Base-by-base conservation (phyloP, 1,140 invertebrate species). In the Leptoteleia sp. region DNA sequence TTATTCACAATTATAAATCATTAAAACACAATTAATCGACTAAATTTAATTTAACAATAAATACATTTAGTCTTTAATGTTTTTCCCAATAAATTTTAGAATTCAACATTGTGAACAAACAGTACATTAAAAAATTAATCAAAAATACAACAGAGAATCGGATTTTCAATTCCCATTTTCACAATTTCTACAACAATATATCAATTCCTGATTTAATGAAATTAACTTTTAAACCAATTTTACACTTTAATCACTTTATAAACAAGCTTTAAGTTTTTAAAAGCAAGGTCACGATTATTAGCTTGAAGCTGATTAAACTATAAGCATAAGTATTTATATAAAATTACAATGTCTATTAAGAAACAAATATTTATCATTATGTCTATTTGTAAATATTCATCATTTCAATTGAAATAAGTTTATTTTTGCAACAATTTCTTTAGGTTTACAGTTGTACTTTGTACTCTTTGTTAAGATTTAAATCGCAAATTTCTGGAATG, bases 251-350 rank as follows among this genome's bases (percentile, higher is more conserved):
- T 52, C 11, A 64, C 19, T 47, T 67, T 19, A 65, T 42, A 9
- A 67, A 43, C 33, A 57, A 75, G 54, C 45, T 22, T 50, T 4
- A 22, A 13, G 15, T 67, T 12, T 59, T 1, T 13, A 43, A 67
- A 61, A 43, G 27, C 52, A 67, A 76, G 72, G 71, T 13, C 61
- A 27, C 13, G 45, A 75, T 75, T 75, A 65, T 65, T 75, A 75
- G 71, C 71, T 45, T 25, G 37, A 57, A 75, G 71, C 71, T 65
- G 65, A 75, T 65, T 65, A 43, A 57, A 2, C 37, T 61, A 72
- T 38, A 43, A 38, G 45, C 0, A 64, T n/a, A n/a, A n/a, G n/a
- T n/a, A n/a, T n/a, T n/a, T n/a, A n/a, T n/a, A n/a, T n/a, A n/a
- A n/a, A n/a, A n/a, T n/a, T n/a, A n/a, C n/a, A n/a, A 9, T 5